These are phyloP conservation scores for Ciconia stormi DNA, from an alignment of 2,113 vertebrate species.

Conservation along the genomic window DNA sequence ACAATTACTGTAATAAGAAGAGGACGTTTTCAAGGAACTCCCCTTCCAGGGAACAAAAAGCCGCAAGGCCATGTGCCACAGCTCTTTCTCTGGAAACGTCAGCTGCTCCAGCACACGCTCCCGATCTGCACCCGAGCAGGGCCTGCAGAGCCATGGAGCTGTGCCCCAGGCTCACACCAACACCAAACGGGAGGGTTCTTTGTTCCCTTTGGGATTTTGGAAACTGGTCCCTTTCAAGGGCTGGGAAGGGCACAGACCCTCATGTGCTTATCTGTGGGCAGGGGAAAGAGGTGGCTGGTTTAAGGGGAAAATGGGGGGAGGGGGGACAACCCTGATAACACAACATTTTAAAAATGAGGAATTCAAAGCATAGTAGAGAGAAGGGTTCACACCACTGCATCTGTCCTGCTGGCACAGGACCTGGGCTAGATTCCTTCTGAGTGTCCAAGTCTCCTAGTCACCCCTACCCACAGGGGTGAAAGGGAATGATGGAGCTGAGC, in stretches of 20 bases:
- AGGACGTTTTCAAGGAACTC: not conserved
- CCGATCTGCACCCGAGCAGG: fast-evolving
- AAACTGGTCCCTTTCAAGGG: not conserved
- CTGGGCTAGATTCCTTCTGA: not conserved
- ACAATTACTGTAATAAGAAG: not conserved
- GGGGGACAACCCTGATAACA: not conserved
- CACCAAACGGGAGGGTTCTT: not conserved
- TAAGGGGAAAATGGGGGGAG: not conserved
- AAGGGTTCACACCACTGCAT: not conserved
- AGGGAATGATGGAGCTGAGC: not conserved
- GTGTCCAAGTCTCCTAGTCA: not conserved
- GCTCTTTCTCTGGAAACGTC: not conserved
- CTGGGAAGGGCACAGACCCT: not conserved
- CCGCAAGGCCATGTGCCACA: fast-evolving
- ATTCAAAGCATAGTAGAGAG: not conserved
- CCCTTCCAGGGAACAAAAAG: not conserved
- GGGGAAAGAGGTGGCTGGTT: not conserved
- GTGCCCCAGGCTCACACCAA: not conserved
- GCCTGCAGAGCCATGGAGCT: not conserved
- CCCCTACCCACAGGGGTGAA: fast-evolving
- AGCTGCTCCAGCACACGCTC: not conserved
- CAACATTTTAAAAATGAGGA: not conserved
- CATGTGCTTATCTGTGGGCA: not conserved
- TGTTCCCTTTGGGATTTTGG: not conserved
- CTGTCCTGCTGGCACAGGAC: not conserved